Conservation (phyloP, 1,140 invertebrate species). For the Latrodectus geometricus region DNA sequence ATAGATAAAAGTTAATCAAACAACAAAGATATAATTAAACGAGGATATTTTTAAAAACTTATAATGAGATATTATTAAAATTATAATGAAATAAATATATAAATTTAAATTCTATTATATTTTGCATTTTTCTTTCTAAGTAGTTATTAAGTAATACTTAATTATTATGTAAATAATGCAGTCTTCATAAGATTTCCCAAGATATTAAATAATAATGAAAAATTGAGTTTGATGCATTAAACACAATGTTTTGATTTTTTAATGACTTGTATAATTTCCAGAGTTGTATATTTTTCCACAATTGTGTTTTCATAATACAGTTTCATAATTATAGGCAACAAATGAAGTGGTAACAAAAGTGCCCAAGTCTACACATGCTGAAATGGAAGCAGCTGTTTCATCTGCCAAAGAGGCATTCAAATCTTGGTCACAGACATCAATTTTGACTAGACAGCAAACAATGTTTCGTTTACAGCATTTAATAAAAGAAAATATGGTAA, state of each 20-base stretch:
- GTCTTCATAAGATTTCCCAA: too few species aligned
- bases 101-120: not conserved
- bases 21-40: too few species aligned
- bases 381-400: slow-evolving; percentile 92
- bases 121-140: not conserved
- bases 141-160: not conserved
- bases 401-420: slow-evolving; percentile 86
- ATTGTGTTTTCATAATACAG: not conserved
- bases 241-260: not conserved
- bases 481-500: slow-evolving; percentile 79
- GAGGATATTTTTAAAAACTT: too few species aligned
- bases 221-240: not conserved
- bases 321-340: slow-evolving; percentile 70
- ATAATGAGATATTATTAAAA: too few species aligned
- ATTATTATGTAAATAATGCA: too few species aligned
- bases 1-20: too few species aligned
- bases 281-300: not conserved
- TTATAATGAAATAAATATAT: not conserved
- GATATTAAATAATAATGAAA: not conserved
- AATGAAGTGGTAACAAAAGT: slow-evolving; percentile 82
- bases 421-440: slow-evolving; percentile 91
- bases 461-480: slow-evolving; percentile 93
- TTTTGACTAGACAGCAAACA: slow-evolving; percentile 92
- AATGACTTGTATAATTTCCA: not conserved
- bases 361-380: slow-evolving; percentile 88